These are phyloP conservation scores for Catamblyrhynchus diadema DNA, from an alignment of 2,797 vertebrate genomes.

Conservation along the genomic window DNA sequence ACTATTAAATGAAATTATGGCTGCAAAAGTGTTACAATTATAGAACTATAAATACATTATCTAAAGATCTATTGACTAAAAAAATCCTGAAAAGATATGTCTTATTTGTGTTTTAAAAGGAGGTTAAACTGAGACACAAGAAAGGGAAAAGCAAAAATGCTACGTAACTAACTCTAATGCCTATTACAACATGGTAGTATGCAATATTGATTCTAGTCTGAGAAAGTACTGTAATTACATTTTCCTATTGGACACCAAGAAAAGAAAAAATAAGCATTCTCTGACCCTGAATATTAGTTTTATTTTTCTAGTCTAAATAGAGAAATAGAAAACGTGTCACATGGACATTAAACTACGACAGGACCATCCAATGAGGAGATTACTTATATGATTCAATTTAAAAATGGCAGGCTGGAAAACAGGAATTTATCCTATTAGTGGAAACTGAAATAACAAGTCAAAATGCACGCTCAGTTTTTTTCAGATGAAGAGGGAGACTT, in stretches of 20 bases:
- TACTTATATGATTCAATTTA: background rate
- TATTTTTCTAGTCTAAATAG: background rate
- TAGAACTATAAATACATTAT: background rate
- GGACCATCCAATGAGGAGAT: background rate
- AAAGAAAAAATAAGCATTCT: background rate
- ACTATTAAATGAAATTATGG: background rate
- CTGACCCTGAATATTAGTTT: background rate
- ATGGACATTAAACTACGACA: fast-evolving
- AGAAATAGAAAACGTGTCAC: background rate
- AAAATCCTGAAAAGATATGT: background rate
- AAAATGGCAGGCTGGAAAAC: background rate
- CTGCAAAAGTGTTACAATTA: background rate
- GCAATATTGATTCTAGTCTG: background rate
- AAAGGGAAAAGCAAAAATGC: background rate
- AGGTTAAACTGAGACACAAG: background rate
- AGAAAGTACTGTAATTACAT: background rate
- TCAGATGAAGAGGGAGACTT: background rate
- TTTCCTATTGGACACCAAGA: background rate
- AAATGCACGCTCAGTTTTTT: background rate
- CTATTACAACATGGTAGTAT: background rate
- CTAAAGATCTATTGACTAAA: background rate
- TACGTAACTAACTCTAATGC: background rate
- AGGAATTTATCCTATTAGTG: background rate
- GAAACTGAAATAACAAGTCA: background rate
- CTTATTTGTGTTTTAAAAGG: background rate